These are phyloP conservation scores for Eulemur albifrons DNA, from an alignment of 2,797 vertebrate genomes.

Conservation along the genomic window DNA sequence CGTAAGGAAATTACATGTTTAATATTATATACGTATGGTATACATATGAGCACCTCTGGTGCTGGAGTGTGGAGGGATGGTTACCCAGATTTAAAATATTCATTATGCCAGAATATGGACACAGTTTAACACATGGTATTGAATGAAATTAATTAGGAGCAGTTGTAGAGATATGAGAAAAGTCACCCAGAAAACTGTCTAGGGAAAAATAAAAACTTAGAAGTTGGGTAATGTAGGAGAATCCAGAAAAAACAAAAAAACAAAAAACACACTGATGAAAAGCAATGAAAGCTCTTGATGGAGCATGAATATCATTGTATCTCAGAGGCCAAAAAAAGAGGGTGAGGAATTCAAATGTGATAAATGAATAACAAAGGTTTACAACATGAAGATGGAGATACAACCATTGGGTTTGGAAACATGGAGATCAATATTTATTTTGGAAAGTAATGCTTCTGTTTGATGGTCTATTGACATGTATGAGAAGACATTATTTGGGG, in stretches of 20 bases:
- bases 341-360: neutral
- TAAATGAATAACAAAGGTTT: neutral
- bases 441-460: neutral
- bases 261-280: neutral
- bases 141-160: neutral
- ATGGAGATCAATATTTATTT: neutral
- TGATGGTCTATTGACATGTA: neutral
- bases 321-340: neutral
- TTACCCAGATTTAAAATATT: neutral
- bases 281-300: neutral
- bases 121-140: neutral
- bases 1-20: neutral
- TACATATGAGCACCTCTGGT: rapidly evolving
- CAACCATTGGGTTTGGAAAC: neutral
- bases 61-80: neutral
- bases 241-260: neutral
- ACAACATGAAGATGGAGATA: neutral
- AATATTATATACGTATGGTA: neutral
- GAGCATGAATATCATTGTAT: neutral
- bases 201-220: neutral
- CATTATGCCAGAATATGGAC: neutral
- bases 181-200: neutral
- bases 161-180: neutral
- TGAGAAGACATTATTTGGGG: rapidly evolving
- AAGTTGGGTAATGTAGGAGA: neutral